Evolutionary conservation across 2,888 invertebrate species (phyloP).

Genomic region (Adelognathus sp.): DNA sequence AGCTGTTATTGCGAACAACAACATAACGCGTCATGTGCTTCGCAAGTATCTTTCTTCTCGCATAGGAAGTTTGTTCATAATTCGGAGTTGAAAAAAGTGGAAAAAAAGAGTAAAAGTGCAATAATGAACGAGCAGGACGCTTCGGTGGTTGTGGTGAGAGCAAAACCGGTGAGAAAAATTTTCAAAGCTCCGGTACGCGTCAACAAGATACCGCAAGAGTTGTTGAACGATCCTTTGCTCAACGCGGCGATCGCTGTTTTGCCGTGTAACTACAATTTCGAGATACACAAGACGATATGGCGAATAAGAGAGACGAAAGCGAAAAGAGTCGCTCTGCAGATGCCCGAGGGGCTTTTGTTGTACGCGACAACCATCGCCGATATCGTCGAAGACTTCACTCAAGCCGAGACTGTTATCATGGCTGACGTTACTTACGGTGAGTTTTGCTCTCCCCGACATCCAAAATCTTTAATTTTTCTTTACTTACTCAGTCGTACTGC

Average conservation of each 20-base stretch:
- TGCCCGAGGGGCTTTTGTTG: conserved; percentile 97
- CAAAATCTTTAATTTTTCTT: neutral
- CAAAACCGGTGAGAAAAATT: conserved; percentile 90
- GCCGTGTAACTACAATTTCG: conserved; percentile 98
- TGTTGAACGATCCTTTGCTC: conserved; percentile 88
- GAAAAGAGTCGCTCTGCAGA: conserved; percentile 95
- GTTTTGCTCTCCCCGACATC: neutral
- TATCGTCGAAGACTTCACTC: conserved; percentile 94
- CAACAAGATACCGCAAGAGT: conserved; percentile 91
- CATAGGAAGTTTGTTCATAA: neutral
- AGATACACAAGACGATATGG: conserved; percentile 99
- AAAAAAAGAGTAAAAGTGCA: neutral
- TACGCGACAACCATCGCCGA: conserved; percentile 97
- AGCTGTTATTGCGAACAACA: too few relatives aligned
- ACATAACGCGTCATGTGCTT: neutral
- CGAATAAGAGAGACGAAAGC: conserved; percentile 92
- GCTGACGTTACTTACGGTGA: conserved; percentile 98
- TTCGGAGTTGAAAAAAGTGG: neutral
- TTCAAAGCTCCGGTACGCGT: conserved; percentile 89
- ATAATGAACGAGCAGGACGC: conserved; percentile 75
- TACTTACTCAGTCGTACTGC: neutral
- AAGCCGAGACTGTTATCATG: conserved; percentile 97
- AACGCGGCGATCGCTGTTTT: conserved; percentile 88
- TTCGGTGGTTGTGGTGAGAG: conserved; percentile 87
- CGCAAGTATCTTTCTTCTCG: neutral